Percentiles rank a stretch among this genome's conserved stretches.
Conservation (phyloP, 2,888 invertebrate species). For the Marronus borbonicus region DNA sequence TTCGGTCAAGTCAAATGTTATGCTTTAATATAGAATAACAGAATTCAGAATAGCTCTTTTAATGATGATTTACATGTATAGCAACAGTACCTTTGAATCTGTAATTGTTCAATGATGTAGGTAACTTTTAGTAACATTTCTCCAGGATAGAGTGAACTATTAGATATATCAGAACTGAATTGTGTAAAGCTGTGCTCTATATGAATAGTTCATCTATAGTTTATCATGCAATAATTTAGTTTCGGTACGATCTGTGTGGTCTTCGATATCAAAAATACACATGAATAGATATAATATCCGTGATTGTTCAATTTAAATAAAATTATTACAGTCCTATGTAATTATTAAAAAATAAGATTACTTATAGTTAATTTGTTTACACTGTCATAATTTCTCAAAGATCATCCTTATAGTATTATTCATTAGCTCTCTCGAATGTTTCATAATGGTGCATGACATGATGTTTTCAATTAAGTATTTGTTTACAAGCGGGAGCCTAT, state of each 20-base stretch:
- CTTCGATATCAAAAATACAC: neutral
- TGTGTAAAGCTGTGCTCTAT: neutral
- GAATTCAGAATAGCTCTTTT: no score
- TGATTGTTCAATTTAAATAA: conserved; percentile 23
- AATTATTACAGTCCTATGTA: conserved; percentile 19
- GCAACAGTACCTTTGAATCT: no score
- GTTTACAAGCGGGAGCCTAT: conserved; percentile 34
- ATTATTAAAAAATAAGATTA: conserved; percentile 13
- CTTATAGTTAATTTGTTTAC: conserved; percentile 42
- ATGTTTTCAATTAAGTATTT: conserved; percentile 43
- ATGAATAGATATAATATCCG: conserved; percentile 5
- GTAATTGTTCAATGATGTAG: no score
- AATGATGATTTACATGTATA: no score
- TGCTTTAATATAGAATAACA: no score
- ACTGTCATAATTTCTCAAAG: conserved; percentile 24
- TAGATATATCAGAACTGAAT: neutral
- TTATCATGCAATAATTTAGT: conserved; percentile 12
- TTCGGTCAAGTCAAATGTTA: no score
- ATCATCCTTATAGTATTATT: conserved; percentile 33
- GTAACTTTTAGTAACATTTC: no score
- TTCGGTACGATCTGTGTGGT: conserved; percentile 20
- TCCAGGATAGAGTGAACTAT: no score
- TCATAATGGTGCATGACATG: conserved; percentile 32
- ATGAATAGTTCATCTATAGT: conserved; percentile 9
- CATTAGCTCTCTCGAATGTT: conserved; percentile 18